Percentiles rank a stretch among this genome's conserved stretches.
phyloP scores from a whole-genome alignment of 2,113 vertebrate species.

The Oncorhynchus clarkii region DNA sequence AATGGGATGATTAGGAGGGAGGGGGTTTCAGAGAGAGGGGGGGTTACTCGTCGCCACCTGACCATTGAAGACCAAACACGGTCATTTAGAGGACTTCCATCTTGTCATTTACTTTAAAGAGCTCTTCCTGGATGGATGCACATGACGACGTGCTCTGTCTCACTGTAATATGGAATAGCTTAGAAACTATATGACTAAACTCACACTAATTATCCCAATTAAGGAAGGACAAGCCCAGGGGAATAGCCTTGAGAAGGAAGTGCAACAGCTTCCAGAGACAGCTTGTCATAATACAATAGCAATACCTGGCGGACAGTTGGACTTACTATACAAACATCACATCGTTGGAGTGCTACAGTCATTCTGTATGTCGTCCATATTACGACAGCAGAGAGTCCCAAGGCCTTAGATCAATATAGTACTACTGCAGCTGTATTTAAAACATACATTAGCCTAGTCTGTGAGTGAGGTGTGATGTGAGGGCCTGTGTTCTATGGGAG shows the following conservation, averaged over 20 bases:
- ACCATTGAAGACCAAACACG: conserved; percentile 29
- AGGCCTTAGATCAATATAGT: no score
- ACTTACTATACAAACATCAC: neutral
- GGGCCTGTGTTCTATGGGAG: conserved; percentile 5
- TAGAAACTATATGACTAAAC: conserved; percentile 48
- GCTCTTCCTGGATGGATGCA: conserved; percentile 44
- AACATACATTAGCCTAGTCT: neutral
- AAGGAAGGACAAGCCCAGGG: conserved; percentile 43
- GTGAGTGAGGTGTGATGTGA: neutral
- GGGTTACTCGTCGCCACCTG: neutral
- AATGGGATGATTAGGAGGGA: neutral
- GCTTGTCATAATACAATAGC: no score
- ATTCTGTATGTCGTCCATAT: no score
- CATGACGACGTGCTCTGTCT: conserved; percentile 28
- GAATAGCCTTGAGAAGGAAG: neutral
- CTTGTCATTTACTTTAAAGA: conserved; percentile 32
- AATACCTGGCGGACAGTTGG: no score
- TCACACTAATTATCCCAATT: conserved; percentile 64
- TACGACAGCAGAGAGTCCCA: no score
- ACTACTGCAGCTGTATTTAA: no score
- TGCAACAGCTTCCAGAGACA: no score
- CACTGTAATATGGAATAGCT: conserved; percentile 56
- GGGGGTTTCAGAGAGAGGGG: conserved; percentile 32
- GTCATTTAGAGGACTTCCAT: conserved; percentile 67
- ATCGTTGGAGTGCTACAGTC: neutral